A percentile compares a stretch with the other conserved stretches of the same genome.
Evolutionary conservation across 2,888 invertebrate genomes (phyloP).

Genomic region (Coelopa pilipes): DNA sequence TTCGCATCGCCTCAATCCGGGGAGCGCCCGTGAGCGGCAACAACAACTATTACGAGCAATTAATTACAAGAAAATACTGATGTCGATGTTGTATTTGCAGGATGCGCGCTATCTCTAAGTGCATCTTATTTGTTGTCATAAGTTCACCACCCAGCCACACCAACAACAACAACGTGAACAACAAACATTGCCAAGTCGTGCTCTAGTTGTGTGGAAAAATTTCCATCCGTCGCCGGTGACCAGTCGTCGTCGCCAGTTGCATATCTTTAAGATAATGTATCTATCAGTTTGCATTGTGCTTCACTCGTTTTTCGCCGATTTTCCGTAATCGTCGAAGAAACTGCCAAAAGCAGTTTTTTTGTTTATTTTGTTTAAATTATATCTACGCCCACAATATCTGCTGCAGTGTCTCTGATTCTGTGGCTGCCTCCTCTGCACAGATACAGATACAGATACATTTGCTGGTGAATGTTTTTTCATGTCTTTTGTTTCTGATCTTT

Average conservation of each 20-base stretch:
- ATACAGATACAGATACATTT: constrained; percentile 12
- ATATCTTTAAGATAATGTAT: neutral
- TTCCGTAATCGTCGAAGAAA: neutral
- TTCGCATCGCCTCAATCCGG: neutral
- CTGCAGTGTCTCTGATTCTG: constrained; percentile 3
- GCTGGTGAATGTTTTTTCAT: constrained; percentile 6
- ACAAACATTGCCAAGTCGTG: too few species aligned
- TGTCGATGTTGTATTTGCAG: too few species aligned
- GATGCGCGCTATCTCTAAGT: too few species aligned
- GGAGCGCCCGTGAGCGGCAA: too few species aligned
- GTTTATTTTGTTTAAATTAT: neutral
- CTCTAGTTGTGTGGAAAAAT: too few species aligned
- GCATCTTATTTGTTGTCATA: too few species aligned
- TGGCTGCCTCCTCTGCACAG: neutral
- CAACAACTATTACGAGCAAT: too few species aligned
- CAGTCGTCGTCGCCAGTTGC: neutral
- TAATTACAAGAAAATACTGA: too few species aligned
- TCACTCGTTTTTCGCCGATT: too few species aligned
- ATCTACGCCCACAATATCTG: constrained; percentile 23
- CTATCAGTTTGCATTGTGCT: neutral
- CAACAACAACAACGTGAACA: neutral
- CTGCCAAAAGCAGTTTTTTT: neutral
- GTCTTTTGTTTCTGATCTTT: neutral
- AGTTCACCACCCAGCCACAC: neutral
- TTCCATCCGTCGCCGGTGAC: neutral